Base-by-base conservation (phyloP, 2,888 invertebrate species). In the Gerosis bhagava region DNA sequence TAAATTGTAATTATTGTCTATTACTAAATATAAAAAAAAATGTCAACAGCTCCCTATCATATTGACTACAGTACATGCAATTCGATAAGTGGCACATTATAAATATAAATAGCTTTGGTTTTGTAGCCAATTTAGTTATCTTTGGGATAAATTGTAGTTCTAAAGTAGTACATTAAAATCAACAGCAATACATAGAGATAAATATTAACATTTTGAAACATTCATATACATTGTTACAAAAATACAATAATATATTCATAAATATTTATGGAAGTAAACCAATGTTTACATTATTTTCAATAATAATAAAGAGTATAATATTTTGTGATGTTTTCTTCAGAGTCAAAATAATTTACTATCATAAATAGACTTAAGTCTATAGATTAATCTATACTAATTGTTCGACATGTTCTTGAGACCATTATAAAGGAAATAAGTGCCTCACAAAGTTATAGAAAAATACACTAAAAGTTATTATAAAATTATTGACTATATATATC, bases 101-200 rank as follows among this genome's bases (percentile, higher is more conserved):
- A 31, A 73, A 63, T 62, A 66, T 66, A 66, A 66, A 67, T 69
- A 78, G 72, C 81, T 83, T 86, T 84, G 83, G 82, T 86, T 77
- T 70, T 53, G 65, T 70, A 81, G 77, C 83, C 81, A 83, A 83
- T 78, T 37, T 68, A 66, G 60, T 24, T 45, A 54, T 59, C 59
- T 64, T 62, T 63, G 59, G 64, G 59, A 59, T 59, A 50, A 55
- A n/a, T n/a, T n/a, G n/a, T n/a, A 37, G 31, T 34, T 40, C 32
- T 37, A 25, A 41, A 41, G 35, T 24, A 36, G 12, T 37, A 24
- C 28, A 37, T 37, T 36, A 37, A 15, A 29, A 22, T 36, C 21
- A 45, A 45, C 36, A 45, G n/a, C 13, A 6, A 15, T 35, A 36
- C 24, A 48, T 48, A n/a, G n/a, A n/a, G n/a, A n/a, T n/a, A n/a